These are phyloP conservation scores for Neogale vison DNA, from an alignment of 2,113 vertebrate species.

Conservation along the genomic window DNA sequence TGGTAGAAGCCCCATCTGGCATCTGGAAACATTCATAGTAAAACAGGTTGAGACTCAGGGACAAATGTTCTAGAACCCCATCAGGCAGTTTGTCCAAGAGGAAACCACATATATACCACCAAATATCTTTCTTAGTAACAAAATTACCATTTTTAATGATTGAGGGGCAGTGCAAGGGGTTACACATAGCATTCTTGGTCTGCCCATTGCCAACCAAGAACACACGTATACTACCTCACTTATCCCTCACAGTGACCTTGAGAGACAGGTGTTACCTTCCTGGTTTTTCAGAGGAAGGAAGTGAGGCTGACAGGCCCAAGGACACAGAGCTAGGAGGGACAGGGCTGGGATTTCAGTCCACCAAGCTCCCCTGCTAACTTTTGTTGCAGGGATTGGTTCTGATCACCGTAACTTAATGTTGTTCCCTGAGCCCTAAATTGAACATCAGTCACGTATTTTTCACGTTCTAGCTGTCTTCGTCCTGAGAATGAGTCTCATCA, in stretches of 20 bases:
- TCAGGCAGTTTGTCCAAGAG: not conserved
- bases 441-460: not conserved
- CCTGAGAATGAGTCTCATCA: not conserved
- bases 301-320: not conserved
- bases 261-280: not conserved
- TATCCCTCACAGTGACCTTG: not conserved
- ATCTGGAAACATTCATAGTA: not conserved
- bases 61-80: not conserved
- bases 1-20: not conserved
- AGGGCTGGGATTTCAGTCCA: not conserved
- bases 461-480: not conserved
- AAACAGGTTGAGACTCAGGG: conserved; percentile 28
- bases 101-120: not conserved
- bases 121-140: not conserved
- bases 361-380: not conserved
- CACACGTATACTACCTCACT: accelerated
- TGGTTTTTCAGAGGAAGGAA: not conserved
- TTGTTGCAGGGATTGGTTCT: not conserved
- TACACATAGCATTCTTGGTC: not conserved
- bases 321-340: not conserved
- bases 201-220: not conserved
- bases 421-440: not conserved
- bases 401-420: not conserved
- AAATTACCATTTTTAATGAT: not conserved
- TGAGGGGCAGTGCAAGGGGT: not conserved